Evolutionary conservation across 1,140 invertebrate genomes (phyloP).

Genomic region (Zaprionus vittiger): DNA sequence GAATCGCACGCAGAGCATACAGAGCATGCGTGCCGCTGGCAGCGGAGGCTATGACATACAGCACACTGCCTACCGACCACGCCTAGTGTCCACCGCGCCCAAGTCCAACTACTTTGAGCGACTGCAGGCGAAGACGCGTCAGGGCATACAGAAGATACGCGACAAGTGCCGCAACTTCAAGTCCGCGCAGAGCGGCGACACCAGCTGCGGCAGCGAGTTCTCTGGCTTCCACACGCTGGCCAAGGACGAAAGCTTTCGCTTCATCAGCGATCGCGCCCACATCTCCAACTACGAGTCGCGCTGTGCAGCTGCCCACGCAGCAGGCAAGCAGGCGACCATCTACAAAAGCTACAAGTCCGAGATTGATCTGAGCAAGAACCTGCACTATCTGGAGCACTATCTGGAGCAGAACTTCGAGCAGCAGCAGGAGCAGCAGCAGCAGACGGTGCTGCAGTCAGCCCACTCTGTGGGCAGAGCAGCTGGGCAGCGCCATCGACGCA

Average conservation of each 20-base stretch:
- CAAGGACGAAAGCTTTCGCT: constrained; percentile 81
- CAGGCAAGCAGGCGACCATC: constrained; percentile 70
- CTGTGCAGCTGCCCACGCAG: constrained; percentile 53
- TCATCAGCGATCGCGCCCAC: constrained; percentile 73
- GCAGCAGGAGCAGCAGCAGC: constrained; percentile 51
- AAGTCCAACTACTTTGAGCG: constrained; percentile 78
- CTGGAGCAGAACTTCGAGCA: constrained; percentile 81
- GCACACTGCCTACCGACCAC: constrained; percentile 59
- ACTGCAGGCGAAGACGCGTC: constrained; percentile 74
- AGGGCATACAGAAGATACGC: constrained; percentile 77
- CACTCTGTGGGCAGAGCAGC: constrained; percentile 69
- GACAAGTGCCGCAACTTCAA: constrained; percentile 82
- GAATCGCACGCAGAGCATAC: constrained; percentile 78
- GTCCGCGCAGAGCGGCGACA: constrained; percentile 33
- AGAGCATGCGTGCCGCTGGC: constrained; percentile 67
- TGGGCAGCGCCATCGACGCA: constrained; percentile 62
- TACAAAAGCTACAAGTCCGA: constrained; percentile 84
- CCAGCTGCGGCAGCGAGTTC: constrained; percentile 47
- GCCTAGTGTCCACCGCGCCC: constrained; percentile 37
- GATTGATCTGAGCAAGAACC: constrained; percentile 82
- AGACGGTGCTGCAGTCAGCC: constrained; percentile 50
- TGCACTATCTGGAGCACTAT: constrained; percentile 82
- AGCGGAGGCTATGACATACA: constrained; percentile 67
- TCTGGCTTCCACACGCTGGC: constrained; percentile 72
- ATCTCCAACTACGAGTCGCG: constrained; percentile 76